Percentiles rank a stretch among this genome's conserved stretches.
Evolutionary conservation across 1,140 invertebrate species (phyloP).

Genomic region (Thaumetopoea pityocampa): DNA sequence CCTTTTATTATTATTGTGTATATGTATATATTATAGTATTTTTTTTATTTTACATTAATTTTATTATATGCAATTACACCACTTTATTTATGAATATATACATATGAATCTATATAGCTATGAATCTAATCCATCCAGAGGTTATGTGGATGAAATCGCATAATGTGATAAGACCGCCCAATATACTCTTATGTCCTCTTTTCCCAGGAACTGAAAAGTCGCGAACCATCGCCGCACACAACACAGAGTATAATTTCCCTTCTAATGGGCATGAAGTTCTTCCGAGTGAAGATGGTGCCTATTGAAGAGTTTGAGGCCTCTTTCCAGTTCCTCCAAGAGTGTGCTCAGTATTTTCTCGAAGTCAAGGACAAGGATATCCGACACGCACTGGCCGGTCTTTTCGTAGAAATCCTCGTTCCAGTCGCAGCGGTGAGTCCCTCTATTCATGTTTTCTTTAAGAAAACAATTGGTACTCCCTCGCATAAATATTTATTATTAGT

Average conservation of each 20-base stretch:
- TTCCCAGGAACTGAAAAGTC: slow-evolving; percentile 79
- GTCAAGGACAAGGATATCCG: slow-evolving; percentile 99
- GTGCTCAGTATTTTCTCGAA: slow-evolving; percentile 98
- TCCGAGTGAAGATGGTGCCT: slow-evolving; percentile 95
- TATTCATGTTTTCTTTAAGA: too few species aligned
- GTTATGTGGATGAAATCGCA: too few species aligned
- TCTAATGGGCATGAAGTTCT: slow-evolving; percentile 99
- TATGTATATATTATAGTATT: too few species aligned
- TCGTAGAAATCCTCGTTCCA: slow-evolving; percentile 98
- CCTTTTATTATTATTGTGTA: too few species aligned
- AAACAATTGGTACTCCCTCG: too few species aligned
- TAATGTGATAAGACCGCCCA: too few species aligned
- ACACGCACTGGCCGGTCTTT: slow-evolving; percentile 97
- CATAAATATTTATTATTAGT: neutral
- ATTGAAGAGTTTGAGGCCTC: slow-evolving; percentile 99
- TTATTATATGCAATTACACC: too few species aligned
- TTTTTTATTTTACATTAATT: too few species aligned
- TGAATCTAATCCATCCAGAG: too few species aligned
- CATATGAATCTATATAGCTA: too few species aligned
- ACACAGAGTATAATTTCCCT: slow-evolving; percentile 98
- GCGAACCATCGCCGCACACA: slow-evolving; percentile 90
- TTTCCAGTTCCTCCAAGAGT: slow-evolving; percentile 99
- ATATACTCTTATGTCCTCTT: slow-evolving; percentile 1
- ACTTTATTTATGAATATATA: too few species aligned
- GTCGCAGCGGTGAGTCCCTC: slow-evolving; percentile 93